Evolutionary conservation across 2,797 vertebrate genomes (phyloP).

Genomic region (Rhynchotus rufescens): DNA sequence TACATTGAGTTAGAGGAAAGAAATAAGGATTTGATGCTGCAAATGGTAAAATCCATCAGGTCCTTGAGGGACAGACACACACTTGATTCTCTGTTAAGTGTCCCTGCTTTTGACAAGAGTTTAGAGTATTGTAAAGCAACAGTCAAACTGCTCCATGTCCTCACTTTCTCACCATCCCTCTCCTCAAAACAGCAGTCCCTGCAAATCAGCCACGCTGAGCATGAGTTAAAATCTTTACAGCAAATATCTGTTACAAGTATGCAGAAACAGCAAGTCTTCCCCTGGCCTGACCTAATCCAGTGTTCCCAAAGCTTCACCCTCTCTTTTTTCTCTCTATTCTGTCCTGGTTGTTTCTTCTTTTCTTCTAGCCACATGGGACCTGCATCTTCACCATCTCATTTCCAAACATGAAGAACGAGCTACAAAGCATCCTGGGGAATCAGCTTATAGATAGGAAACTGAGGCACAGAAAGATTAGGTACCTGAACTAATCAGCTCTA

Average conservation of each 20-base stretch:
- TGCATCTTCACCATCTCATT: neutral
- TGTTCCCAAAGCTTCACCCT: neutral
- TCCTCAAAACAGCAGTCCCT: neutral
- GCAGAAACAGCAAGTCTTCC: neutral
- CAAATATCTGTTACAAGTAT: neutral
- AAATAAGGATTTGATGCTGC: constrained; percentile 2
- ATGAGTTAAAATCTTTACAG: neutral
- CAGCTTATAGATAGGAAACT: constrained; percentile 4
- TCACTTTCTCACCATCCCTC: neutral
- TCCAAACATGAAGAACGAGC: neutral
- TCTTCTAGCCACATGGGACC: neutral
- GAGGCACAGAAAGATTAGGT: neutral
- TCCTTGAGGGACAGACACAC: neutral
- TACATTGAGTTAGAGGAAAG: neutral
- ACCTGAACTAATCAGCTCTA: neutral
- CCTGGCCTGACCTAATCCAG: neutral
- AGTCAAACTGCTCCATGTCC: neutral
- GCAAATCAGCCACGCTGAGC: neutral
- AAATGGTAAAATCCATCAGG: constrained; percentile 21
- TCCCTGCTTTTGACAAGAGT: neutral
- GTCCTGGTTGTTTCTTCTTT: neutral
- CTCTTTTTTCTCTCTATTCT: neutral
- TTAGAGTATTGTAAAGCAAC: neutral
- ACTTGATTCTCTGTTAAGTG: neutral
- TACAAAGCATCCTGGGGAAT: neutral